Evolutionary conservation across 2,888 invertebrate genomes (phyloP), one percentile per base, ranked within the genome.

Genomic region (Nezara viridula): DNA sequence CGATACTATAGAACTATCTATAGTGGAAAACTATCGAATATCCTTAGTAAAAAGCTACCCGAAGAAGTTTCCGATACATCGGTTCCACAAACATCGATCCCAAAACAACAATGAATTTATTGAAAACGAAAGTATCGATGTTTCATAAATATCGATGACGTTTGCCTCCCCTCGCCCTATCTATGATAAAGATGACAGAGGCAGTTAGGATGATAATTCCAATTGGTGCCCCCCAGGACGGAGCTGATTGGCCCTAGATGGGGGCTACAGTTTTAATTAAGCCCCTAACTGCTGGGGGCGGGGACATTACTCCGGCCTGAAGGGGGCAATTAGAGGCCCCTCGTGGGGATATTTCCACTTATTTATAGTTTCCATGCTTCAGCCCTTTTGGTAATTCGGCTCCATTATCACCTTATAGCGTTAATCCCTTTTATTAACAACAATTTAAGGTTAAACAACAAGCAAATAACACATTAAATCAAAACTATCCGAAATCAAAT

Each of bases 241-340:
- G 81, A 9, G n/a, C 44, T 47, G 44, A 81, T 81, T 81, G 44
- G 44, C 40, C 44, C 40, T 14, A 44, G 81, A 81, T 40, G 81
- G 81, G 77, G 44, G n/a, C 10, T 44, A 81, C 81, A 81, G 81
- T 81, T 81, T 81, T 81, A 81, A 81, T 81, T 81, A 81, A 81
- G 81, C 27, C 40, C 77, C 77, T 77, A 77, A 44, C 24, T 14
- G 81, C n/a, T 3, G 81, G 81, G 44, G 81, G n/a, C 27, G 81
- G 81, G 32, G n/a, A 81, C 81, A 40, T 81, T 81, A 81, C 14
- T 7, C n/a, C 0, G 81, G 12, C n/a, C 81, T 81, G 37, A 9
- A 37, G 66, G 66, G 60, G 66, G 66, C 66, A 73, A 73, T 73
- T 73, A 73, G 37, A 9, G 16, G 7, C 66, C 66, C 66, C 37